Evolutionary conservation across 2,797 vertebrate genomes (phyloP).

Genomic region (Octomys mimax): DNA sequence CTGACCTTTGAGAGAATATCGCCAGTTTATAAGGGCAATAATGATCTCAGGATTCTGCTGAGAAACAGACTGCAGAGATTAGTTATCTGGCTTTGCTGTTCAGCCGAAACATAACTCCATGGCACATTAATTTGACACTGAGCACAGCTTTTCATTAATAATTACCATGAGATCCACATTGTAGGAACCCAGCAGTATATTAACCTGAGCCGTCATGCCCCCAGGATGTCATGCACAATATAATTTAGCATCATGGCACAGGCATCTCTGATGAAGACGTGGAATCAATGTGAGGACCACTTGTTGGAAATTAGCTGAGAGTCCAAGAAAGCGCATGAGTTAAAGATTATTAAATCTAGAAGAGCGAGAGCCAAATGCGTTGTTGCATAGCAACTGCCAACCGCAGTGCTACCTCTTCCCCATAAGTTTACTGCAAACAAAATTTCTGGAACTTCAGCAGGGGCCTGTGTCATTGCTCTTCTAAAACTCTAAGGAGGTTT

Average conservation of each 20-base stretch:
- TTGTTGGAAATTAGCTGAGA: slow-evolving; percentile 31
- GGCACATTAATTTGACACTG: slow-evolving; percentile 55
- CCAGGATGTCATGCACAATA: not conserved
- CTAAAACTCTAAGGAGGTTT: slow-evolving; percentile 2
- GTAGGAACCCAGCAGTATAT: not conserved
- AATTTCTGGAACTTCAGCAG: not conserved
- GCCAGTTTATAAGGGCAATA: slow-evolving; percentile 31
- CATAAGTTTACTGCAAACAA: not conserved
- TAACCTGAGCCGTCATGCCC: not conserved
- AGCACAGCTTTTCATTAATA: slow-evolving; percentile 42
- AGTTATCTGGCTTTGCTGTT: slow-evolving; percentile 31
- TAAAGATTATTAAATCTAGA: slow-evolving; percentile 20
- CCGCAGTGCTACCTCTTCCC: not conserved
- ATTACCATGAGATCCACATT: not conserved
- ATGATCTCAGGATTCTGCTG: slow-evolving; percentile 59
- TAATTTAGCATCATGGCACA: not conserved
- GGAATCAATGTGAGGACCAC: not conserved
- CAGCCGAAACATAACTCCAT: slow-evolving; percentile 51
- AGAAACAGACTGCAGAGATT: not conserved
- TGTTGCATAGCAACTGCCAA: not conserved
- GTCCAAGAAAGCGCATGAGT: not conserved
- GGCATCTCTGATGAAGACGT: slow-evolving; percentile 45
- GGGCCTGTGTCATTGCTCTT: not conserved
- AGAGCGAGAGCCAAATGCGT: not conserved
- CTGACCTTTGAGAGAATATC: not conserved